A percentile compares a stretch with the other conserved stretches of the same genome.
phyloP scores from a whole-genome alignment of 2,113 vertebrate genomes.

The Monopterus albus region DNA sequence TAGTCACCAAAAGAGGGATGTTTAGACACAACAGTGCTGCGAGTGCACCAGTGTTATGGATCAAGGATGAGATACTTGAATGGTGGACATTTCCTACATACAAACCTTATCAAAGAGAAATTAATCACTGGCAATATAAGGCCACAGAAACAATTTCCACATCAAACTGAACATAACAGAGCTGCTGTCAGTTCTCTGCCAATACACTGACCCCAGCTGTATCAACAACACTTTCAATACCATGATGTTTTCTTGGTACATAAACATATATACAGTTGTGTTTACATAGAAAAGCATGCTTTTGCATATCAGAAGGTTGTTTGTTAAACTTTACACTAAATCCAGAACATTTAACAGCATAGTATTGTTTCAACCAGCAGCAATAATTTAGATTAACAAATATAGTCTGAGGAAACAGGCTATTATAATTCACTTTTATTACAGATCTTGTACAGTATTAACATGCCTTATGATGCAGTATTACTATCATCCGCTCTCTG shows the following conservation, averaged over 20 bases:
- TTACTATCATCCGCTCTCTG: conserved; percentile 42
- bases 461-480: conserved; percentile 75
- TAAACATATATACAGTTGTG: conserved; percentile 68
- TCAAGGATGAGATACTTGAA: conserved; percentile 45
- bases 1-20: conserved; percentile 11
- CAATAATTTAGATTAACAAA: conserved; percentile 64
- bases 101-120: conserved; percentile 67
- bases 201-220: conserved; percentile 59
- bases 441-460: conserved; percentile 76
- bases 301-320: conserved; percentile 78
- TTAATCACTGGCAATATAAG: conserved; percentile 70
- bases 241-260: conserved; percentile 52
- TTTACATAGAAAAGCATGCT: conserved; percentile 76
- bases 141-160: conserved; percentile 71
- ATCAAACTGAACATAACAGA: conserved; percentile 64
- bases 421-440: conserved; percentile 73
- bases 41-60: conserved; percentile 49
- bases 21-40: conserved; percentile 43
- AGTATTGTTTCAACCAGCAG: conserved; percentile 72
- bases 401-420: conserved; percentile 72
- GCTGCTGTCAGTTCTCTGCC: conserved; percentile 60
- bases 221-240: conserved; percentile 60
- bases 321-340: conserved; percentile 73
- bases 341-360: conserved; percentile 69
- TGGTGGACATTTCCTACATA: conserved; percentile 59